Evolutionary conservation across 2,888 invertebrate genomes (phyloP).

Genomic region (Uropetala carovei): DNA sequence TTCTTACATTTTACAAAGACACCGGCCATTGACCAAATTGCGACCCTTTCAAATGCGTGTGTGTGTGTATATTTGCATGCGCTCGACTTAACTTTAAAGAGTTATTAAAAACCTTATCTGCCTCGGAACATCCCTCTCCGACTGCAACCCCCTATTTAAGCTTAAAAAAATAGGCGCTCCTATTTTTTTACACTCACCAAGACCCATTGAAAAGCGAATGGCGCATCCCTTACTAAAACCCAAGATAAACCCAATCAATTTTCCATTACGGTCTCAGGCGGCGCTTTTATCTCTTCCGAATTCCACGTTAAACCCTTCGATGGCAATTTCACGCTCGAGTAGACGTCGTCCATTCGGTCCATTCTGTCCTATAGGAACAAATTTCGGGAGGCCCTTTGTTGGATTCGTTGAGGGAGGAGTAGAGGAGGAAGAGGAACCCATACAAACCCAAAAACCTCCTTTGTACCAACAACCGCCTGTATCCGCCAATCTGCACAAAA

Average conservation of each 20-base stretch:
- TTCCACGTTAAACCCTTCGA: not conserved
- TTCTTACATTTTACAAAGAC: too few relatives aligned
- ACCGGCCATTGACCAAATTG: too few relatives aligned
- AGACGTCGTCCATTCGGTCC: not conserved
- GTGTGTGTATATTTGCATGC: too few relatives aligned
- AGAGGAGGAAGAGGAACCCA: not conserved
- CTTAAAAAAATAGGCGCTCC: not conserved
- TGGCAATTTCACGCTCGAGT: constrained; percentile 20
- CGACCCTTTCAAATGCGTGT: too few relatives aligned
- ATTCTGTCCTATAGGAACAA: not conserved
- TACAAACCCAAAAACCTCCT: not conserved
- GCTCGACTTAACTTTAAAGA: too few relatives aligned
- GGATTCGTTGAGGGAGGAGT: not conserved
- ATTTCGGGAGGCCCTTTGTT: not conserved
- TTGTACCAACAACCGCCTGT: not conserved
- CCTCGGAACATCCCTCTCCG: not conserved
- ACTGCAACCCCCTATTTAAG: not conserved
- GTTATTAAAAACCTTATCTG: too few relatives aligned
- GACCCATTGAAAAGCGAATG: not conserved
- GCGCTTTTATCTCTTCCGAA: constrained; percentile 26
- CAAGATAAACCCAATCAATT: constrained; percentile 14
- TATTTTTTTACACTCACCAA: not conserved
- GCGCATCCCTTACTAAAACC: not conserved
- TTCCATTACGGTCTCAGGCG: not conserved
- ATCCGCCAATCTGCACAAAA: not conserved